Evolutionary conservation across 2,113 vertebrate genomes (phyloP), one percentile per base, ranked within the genome.

Genomic region (Tychaedon coryphoeus): DNA sequence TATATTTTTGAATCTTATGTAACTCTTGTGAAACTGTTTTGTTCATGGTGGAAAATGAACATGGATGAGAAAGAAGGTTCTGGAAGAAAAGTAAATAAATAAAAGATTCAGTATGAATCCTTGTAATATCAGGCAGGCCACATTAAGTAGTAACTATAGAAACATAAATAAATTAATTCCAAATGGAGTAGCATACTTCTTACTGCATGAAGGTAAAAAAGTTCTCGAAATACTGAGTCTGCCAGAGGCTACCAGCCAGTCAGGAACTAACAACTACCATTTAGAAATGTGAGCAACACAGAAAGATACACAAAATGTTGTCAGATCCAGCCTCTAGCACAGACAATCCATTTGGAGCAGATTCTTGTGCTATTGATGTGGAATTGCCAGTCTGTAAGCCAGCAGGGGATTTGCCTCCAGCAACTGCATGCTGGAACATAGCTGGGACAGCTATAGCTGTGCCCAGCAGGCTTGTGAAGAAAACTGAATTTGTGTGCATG

Each of bases 61-160:
- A 53, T 23, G 8, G 29, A 53, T 34, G 67, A 88, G 67, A 91
- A 34, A 79, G 64, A 80, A 81, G n/a, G 24, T 69, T 88, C 56
- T 73, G 61, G 51, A 95, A 86, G 79, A 94, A 88, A 82, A 94
- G 53, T 75, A 93, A 96, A 85, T 60, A 74, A 78, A 90, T 24
- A 81, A 25, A 86, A 67, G 66, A 54, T 53, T 92, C 61, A 23
- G 29, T 53, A 42, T 86, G 95, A 95, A 92, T 54, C 40, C 51
- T 54, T 95, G 34, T 86, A 78, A 88, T 92, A 47, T 51, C 51
- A 61, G 57, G 33, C 48, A 67, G 64, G 23, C 31, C 50, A 70
- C 42, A 34, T 70, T 38, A 89, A 73, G 40, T 58, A 82, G 36
- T 93, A 94, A 86, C 31, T 80, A 23, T 58, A 74, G 57, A 90